Evolutionary conservation across 2,888 invertebrate genomes (phyloP).

Genomic region (Chirona hameri): DNA sequence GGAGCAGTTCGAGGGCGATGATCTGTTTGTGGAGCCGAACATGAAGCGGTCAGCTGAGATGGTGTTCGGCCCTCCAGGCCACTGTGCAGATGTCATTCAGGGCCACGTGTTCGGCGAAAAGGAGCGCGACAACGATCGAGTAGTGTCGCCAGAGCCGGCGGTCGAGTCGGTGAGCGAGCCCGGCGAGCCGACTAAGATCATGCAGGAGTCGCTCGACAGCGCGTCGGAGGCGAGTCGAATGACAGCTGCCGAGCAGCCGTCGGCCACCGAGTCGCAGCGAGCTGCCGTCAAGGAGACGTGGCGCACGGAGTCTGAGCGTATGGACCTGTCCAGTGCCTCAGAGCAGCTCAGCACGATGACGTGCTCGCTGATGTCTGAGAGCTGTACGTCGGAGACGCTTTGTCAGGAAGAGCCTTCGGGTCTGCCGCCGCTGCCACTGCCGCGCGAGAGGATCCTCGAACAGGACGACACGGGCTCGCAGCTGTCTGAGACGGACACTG

Average conservation of each 20-base stretch:
- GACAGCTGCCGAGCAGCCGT: constrained; percentile 46
- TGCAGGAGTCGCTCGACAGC: constrained; percentile 55
- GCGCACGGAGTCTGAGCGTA: constrained; percentile 34
- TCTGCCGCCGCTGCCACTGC: background rate
- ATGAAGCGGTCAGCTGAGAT: constrained; percentile 90
- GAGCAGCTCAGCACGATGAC: constrained; percentile 26
- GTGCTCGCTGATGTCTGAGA: constrained; percentile 8
- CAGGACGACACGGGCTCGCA: constrained; percentile 34
- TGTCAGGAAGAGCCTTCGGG: background rate
- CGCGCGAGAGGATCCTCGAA: background rate
- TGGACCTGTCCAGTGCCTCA: constrained; percentile 65
- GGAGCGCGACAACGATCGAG: constrained; percentile 38
- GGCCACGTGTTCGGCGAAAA: constrained; percentile 36
- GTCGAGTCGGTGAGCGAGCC: constrained; percentile 34
- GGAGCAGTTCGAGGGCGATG: constrained; percentile 39
- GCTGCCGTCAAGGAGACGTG: constrained; percentile 45
- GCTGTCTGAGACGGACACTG: constrained; percentile 33
- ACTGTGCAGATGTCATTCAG: constrained; percentile 39
- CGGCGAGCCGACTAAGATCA: constrained; percentile 42
- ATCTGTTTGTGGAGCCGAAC: constrained; percentile 50
- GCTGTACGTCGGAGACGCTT: background rate
- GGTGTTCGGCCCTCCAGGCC: constrained; percentile 67
- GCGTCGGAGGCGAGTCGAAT: constrained; percentile 58
- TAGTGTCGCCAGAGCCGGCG: constrained; percentile 36
- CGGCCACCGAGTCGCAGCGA: constrained; percentile 58